Evolutionary conservation across 1,140 invertebrate species (phyloP), one percentile per base, ranked within the genome.

Genomic region (Chrysoperla carnea): DNA sequence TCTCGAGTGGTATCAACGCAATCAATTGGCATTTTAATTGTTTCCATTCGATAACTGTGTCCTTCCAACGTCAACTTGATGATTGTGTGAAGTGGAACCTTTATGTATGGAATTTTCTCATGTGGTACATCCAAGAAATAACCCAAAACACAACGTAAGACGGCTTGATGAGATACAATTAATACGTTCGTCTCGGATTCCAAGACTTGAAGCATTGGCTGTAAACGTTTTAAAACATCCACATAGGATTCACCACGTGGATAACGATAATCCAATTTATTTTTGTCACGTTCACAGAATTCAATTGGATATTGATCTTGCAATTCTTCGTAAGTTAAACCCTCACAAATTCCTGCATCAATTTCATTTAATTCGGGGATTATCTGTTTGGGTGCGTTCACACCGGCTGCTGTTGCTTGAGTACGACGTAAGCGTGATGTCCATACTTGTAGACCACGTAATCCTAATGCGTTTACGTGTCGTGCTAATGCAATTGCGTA

Each of bases 321-420:
- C 64, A 95, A 90, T 61, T 94, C 90, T 61, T 93, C 87, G 58
- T 94, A 95, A 0, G 87, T 90, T 48, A 93, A 69, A 12, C 83
- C 84, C 62, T 94, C 90, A 64, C 89, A 94, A 38, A 91, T 84
- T 37, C 91, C 89, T 52, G 89, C 90, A 69, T 92, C 78, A 23
- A 94, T 75, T 62, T 95, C 90, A 61, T 94, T 92, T 4, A 94
- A 64, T 27, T 84, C 75, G 11, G 69, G 63, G 0, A 92, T 73
- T 51, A 83, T 74, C 58, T 87, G 76, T 45, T 84, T 79, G 0
- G 84, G 78, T 1, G 82, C 86, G 44, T 76, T 68, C n/a, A 94
- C 80, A 13, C 72, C 66, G 15, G 76, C 66, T 1, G 84, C 84
- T 0, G 90, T 94, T 48, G 92, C 84, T 48, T 87, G 85, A 1